Conservation (phyloP, 2,113 vertebrate species). For the Leuciscus idus region DNA sequence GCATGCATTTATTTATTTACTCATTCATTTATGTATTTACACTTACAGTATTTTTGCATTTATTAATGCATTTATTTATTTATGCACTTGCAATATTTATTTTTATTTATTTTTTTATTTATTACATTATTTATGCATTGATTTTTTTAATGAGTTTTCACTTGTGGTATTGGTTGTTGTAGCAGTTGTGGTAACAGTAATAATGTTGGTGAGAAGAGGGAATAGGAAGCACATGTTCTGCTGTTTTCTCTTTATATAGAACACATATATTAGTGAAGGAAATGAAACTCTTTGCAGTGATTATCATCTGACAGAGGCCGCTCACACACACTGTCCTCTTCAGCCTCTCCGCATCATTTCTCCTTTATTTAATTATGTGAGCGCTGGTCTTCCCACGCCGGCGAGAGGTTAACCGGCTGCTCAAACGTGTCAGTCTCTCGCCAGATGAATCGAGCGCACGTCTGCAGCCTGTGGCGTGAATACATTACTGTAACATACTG, state of each 20-base stretch:
- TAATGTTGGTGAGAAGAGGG: background rate
- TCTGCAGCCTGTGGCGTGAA: constrained; percentile 37
- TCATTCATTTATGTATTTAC: background rate
- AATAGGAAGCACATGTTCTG: background rate
- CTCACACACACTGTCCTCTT: constrained; percentile 17
- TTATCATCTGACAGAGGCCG: background rate
- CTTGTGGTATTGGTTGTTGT: background rate
- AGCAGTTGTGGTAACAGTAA: background rate
- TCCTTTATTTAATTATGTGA: constrained; percentile 35
- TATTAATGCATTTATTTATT: background rate
- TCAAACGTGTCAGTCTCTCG: constrained; percentile 17
- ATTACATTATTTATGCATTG: background rate
- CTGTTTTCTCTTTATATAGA: constrained; percentile 18
- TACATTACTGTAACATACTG: constrained; percentile 29
- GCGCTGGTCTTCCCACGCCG: constrained; percentile 23
- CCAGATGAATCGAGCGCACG: background rate
- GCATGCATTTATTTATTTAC: background rate
- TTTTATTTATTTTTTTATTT: background rate
- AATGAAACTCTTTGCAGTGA: constrained; percentile 7
- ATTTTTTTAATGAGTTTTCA: background rate
- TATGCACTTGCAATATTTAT: too few species aligned
- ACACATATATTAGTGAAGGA: constrained; percentile 1
- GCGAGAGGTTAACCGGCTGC: constrained; percentile 38
- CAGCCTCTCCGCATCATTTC: constrained; percentile 14
- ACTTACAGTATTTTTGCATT: background rate